Conservation (phyloP, 2,888 invertebrate genomes). For the Falcaria lacertinaria region DNA sequence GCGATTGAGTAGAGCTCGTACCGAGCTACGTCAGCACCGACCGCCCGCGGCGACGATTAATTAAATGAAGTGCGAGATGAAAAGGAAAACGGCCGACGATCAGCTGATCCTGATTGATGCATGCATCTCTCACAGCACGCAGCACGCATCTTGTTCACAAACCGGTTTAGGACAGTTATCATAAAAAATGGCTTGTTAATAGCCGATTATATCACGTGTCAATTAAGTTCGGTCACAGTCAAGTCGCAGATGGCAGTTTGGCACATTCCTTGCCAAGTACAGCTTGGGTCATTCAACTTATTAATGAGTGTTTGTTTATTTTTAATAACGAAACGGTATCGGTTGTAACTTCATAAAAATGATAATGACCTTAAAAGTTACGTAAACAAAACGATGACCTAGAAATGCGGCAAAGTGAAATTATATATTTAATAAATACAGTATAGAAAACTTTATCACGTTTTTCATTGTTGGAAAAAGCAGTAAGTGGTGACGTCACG, state of each 20-base stretch:
- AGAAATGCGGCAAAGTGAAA: slow-evolving; percentile 29
- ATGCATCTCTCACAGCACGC: slow-evolving; percentile 38
- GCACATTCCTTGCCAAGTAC: not conserved
- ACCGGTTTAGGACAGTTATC: slow-evolving; percentile 60
- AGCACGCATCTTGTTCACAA: slow-evolving; percentile 43
- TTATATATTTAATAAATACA: slow-evolving; percentile 43
- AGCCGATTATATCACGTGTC: slow-evolving; percentile 42
- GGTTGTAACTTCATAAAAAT: not conserved
- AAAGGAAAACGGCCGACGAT: slow-evolving; percentile 63
- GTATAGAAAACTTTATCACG: slow-evolving; percentile 48
- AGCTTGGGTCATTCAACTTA: not conserved
- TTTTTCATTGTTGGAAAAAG: slow-evolving; percentile 70
- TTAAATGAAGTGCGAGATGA: slow-evolving; percentile 69
- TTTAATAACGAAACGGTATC: not conserved
- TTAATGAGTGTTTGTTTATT: not conserved
- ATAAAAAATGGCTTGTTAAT: slow-evolving; percentile 43
- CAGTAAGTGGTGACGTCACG: slow-evolving; percentile 73
- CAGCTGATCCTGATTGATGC: slow-evolving; percentile 74
- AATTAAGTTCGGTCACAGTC: slow-evolving; percentile 31
- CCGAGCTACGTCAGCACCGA: slow-evolving; percentile 10
- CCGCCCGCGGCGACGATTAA: slow-evolving; percentile 65
- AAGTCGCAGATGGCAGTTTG: slow-evolving; percentile 4
- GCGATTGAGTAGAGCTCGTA: slow-evolving; percentile 25
- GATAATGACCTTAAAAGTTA: slow-evolving; percentile 7
- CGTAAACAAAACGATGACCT: slow-evolving; percentile 37